Evolutionary conservation across 2,797 vertebrate species (phyloP).

Genomic region (Semotilus atromaculatus): DNA sequence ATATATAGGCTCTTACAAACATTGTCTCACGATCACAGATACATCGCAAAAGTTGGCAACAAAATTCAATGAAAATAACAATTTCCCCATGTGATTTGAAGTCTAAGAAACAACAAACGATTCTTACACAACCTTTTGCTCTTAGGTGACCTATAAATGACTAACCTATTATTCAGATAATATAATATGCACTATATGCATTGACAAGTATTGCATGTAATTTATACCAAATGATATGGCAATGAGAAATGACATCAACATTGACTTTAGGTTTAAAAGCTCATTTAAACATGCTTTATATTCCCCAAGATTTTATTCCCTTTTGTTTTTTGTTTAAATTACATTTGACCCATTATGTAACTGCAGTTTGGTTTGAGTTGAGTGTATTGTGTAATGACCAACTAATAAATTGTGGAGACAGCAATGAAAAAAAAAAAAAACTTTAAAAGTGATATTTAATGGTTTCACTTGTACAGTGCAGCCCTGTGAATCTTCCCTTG

Average conservation of each 20-base stretch:
- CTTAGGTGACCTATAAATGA: constrained; percentile 21
- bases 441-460: neutral
- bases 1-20: constrained; percentile 12
- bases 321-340: constrained; percentile 9
- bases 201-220: constrained; percentile 10
- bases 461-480: constrained; percentile 3
- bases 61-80: neutral
- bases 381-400: neutral
- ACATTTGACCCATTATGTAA: neutral
- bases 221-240: neutral
- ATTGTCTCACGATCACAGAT: constrained; percentile 32
- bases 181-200: constrained; percentile 11
- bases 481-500: constrained; percentile 16
- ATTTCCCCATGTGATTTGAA: neutral
- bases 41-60: constrained; percentile 5
- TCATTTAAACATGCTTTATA: neutral
- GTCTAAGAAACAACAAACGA: neutral
- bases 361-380: constrained; percentile 6
- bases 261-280: neutral
- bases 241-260: neutral
- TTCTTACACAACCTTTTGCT: constrained; percentile 2
- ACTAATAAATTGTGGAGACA: neutral
- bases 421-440: neutral
- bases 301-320: neutral
- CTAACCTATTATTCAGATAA: constrained; percentile 7